These are phyloP conservation scores for Plectropomus leopardus DNA, from an alignment of 2,113 vertebrate species.

Conservation along the genomic window DNA sequence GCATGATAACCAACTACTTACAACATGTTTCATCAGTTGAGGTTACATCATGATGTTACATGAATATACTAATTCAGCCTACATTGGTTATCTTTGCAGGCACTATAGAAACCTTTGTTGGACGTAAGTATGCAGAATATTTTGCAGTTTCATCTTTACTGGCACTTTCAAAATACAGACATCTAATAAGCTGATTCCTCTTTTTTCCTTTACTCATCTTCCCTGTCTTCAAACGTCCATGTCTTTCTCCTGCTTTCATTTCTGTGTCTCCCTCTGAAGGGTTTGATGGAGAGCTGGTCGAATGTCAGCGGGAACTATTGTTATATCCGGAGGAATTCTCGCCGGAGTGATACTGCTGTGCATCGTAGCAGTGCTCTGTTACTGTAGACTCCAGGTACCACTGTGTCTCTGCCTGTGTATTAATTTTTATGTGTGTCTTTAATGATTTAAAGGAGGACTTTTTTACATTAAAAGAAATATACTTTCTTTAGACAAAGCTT, in stretches of 20 bases:
- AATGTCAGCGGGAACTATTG: conserved; percentile 99
- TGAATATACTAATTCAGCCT: conserved; percentile 43
- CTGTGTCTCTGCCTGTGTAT: background rate
- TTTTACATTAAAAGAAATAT: background rate
- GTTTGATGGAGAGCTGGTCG: conserved; percentile 97
- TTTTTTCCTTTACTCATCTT: background rate
- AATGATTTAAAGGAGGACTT: background rate
- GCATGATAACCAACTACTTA: conserved; percentile 23
- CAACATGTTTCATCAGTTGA: conserved; percentile 53
- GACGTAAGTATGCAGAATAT: conserved; percentile 38
- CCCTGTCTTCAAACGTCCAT: background rate
- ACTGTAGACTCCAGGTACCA: conserved; percentile 96
- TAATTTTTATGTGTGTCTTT: background rate
- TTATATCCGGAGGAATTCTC: conserved; percentile 98
- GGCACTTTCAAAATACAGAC: background rate
- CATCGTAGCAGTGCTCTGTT: conserved; percentile 97
- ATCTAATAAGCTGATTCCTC: background rate
- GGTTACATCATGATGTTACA: conserved; percentile 53
- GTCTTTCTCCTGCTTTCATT: conserved; percentile 6
- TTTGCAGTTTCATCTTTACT: background rate
- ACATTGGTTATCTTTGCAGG: conserved; percentile 49
- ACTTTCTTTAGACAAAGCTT: background rate
- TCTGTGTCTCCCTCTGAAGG: conserved; percentile 73
- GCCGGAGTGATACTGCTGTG: conserved; percentile 96
- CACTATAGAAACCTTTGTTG: conserved; percentile 61